Evolutionary conservation across 2,888 invertebrate species (phyloP), one percentile per base, ranked within the genome.

Genomic region (Sympetrum striolatum): DNA sequence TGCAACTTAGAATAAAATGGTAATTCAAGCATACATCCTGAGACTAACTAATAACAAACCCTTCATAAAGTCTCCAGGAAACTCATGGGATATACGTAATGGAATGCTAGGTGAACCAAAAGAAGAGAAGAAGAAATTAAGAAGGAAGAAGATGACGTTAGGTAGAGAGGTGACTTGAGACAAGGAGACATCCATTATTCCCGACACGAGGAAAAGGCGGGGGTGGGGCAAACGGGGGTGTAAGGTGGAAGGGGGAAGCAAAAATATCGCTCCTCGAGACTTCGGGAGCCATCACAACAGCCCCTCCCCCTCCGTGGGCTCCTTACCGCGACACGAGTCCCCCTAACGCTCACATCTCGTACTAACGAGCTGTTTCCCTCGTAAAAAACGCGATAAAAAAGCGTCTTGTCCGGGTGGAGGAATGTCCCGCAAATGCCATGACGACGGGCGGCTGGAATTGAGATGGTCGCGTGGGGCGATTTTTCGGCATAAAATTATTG

Each of bases 271-370:
- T 22, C 81, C 25, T 48, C 22, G 31, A 58, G 58, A 31, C 53
- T 53, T 64, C 37, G 37, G 60, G 60, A 39, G 86, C 86, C 86
- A 60, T 86, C 86, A 86, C 60, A 86, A 64, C 86, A 64, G 53
- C 35, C 37, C 18, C 18, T 60, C 35, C 35, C 58, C 58, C 12
- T 25, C 81, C 35, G 53, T 53, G 15, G n/a, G 39, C 39, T 37
- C 18, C 39, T 39, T 12, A 18, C n/a, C 14, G 31, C n/a, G 82
- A 73, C 73, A 73, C 73, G 25, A 73, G 73, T 73, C 25, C 73
- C 73, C 73, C 73, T 73, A 73, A 25, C 73, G 73, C 73, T 73
- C 31, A 31, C 31, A 73, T 73, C 73, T 73, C 25, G 73, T 73
- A 73, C 73, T 73, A 73, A 73, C 73, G 73, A 73, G 73, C 73